Evolutionary conservation across 2,113 vertebrate genomes (phyloP).

Genomic region (Osmerus eperlanus): DNA sequence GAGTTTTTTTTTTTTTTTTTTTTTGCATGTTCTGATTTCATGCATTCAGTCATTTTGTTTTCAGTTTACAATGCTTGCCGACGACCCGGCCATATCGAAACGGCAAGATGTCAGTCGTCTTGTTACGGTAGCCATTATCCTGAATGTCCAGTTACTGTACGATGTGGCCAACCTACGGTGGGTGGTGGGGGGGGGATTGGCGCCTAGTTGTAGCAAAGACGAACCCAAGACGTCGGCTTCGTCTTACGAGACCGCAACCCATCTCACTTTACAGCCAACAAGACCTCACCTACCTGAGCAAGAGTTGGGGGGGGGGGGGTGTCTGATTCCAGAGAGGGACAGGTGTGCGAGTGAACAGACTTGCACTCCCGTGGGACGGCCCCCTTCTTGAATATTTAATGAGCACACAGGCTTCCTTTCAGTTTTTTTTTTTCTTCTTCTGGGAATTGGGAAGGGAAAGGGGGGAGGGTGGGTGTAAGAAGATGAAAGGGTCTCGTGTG

Average conservation of each 20-base stretch:
- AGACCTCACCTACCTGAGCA: slow-evolving; percentile 52
- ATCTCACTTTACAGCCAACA: slow-evolving; percentile 33
- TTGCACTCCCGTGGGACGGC: slow-evolving; percentile 37
- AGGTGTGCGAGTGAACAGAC: slow-evolving; percentile 36
- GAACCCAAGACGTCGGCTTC: not conserved
- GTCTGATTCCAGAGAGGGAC: slow-evolving; percentile 38
- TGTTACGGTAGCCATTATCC: no score
- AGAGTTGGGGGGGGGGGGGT: slow-evolving; percentile 39
- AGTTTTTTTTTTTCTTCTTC: slow-evolving; percentile 36
- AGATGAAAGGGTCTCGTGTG: not conserved
- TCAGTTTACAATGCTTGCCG: not conserved
- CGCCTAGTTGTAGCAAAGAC: no score
- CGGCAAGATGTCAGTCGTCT: no score
- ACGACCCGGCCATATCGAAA: no score
- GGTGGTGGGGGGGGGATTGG: no score
- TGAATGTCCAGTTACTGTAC: no score
- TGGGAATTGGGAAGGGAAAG: slow-evolving; percentile 3
- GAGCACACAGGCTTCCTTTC: slow-evolving; percentile 27
- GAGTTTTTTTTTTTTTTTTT: no score
- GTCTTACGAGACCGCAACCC: not conserved
- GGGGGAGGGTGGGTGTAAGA: not conserved
- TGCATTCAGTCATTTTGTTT: no score
- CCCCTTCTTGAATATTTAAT: slow-evolving; percentile 50
- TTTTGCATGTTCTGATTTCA: no score
- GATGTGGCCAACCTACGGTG: no score